A percentile compares a stretch with the other conserved stretches of the same genome.
phyloP scores from a whole-genome alignment of 2,113 vertebrate genomes.

The Brachypodius melanocephalos region DNA sequence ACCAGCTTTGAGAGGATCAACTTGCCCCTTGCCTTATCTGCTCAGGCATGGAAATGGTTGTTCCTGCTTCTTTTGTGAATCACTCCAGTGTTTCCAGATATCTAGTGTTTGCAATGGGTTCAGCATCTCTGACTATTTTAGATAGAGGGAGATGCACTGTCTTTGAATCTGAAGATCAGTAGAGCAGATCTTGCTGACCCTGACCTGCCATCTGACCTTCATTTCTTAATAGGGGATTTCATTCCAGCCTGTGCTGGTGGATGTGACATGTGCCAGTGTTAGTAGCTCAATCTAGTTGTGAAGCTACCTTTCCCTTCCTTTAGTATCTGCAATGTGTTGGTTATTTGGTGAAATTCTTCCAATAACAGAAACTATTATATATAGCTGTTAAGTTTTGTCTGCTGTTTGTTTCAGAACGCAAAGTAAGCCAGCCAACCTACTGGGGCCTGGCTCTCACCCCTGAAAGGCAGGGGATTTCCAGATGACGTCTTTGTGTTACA shows the following conservation, averaged over 20 bases:
- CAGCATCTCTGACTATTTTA: neutral
- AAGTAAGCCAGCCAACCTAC: neutral
- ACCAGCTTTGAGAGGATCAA: neutral
- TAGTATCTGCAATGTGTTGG: neutral
- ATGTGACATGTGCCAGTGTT: neutral
- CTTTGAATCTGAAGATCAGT: neutral
- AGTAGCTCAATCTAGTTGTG: neutral
- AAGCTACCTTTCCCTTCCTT: neutral
- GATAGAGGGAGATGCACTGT: neutral
- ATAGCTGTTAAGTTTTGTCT: neutral
- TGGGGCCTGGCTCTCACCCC: neutral
- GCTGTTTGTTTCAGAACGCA: neutral
- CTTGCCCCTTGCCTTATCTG: neutral
- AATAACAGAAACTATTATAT: neutral
- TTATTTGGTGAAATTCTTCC: neutral
- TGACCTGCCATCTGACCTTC: neutral
- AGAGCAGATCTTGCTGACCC: neutral
- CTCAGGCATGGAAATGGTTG: neutral
- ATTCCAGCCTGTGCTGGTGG: neutral
- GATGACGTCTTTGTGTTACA: neutral
- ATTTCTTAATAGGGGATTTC: neutral
- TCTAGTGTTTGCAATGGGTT: neutral
- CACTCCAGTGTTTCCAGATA: neutral
- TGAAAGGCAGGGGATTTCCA: conserved; percentile 1
- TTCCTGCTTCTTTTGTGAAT: neutral